phyloP scores from a whole-genome alignment of 2,797 vertebrate species.

The Ispidina lecontei region DNA sequence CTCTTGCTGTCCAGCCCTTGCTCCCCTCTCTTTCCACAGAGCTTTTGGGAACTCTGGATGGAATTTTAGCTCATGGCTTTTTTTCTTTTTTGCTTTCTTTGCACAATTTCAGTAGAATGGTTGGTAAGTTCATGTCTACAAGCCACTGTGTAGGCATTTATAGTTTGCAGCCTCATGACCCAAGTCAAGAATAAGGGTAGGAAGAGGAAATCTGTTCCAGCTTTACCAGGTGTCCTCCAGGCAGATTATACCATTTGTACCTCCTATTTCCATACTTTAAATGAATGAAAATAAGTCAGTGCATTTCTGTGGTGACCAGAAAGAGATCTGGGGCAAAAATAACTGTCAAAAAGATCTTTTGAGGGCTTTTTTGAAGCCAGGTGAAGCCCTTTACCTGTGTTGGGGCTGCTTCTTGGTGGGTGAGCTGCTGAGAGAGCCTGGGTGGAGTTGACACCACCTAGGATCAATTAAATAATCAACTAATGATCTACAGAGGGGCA shows the following conservation, averaged over 20 bases:
- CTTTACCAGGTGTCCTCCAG: neutral
- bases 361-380: too few species aligned
- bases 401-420: too few species aligned
- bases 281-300: neutral
- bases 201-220: neutral
- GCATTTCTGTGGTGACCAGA: too few species aligned
- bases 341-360: too few species aligned
- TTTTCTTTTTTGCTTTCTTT: neutral
- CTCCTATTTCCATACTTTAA: neutral
- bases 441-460: too few species aligned
- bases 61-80: neutral
- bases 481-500: too few species aligned
- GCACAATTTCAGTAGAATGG: neutral
- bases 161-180: neutral
- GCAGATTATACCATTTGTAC: neutral
- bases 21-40: neutral
- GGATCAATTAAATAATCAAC: too few species aligned
- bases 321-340: too few species aligned
- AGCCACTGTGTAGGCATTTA: neutral
- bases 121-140: neutral
- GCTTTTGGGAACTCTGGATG: neutral
- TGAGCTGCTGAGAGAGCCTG: too few species aligned
- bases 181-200: neutral
- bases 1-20: accelerated
- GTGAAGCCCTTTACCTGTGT: too few species aligned